These are phyloP conservation scores for Phyllotis vaccarum DNA, from an alignment of 2,797 vertebrate species.

Conservation along the genomic window DNA sequence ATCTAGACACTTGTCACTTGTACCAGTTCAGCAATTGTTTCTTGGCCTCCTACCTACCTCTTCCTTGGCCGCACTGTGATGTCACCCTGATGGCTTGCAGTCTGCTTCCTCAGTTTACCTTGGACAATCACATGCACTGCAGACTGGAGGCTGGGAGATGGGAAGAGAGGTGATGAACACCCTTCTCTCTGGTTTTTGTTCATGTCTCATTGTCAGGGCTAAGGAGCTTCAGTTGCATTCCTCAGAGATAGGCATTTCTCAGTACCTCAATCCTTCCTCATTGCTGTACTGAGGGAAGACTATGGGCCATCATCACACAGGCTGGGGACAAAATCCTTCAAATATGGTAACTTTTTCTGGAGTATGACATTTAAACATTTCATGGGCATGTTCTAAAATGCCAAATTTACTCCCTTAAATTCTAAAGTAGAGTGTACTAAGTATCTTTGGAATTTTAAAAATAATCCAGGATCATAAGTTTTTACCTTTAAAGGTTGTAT, in stretches of 20 bases:
- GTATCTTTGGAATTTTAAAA: conserved; percentile 8
- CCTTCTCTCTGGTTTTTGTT: not conserved
- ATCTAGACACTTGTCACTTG: not conserved
- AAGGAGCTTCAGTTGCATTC: not conserved
- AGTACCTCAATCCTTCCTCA: not conserved
- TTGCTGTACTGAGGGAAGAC: not conserved
- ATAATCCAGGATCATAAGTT: conserved; percentile 6
- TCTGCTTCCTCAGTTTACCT: not conserved
- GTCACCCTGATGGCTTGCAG: not conserved
- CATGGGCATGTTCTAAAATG: conserved; percentile 46
- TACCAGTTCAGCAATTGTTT: not conserved
- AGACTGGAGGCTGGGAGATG: not conserved
- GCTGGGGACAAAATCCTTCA: not conserved
- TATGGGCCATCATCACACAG: not conserved
- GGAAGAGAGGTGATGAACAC: not conserved
- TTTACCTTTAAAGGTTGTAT: not conserved
- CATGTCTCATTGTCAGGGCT: rapidly evolving
- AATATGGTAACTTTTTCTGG: not conserved
- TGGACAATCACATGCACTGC: too few relatives aligned
- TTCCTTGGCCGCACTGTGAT: not conserved
- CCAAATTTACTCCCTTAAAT: conserved; percentile 26
- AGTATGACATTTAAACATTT: conserved; percentile 10
- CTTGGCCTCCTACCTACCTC: not conserved
- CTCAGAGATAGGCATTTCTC: not conserved
- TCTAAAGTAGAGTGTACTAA: conserved; percentile 40